Conservation (phyloP, 2,797 vertebrate species). For the Falco naumanni region DNA sequence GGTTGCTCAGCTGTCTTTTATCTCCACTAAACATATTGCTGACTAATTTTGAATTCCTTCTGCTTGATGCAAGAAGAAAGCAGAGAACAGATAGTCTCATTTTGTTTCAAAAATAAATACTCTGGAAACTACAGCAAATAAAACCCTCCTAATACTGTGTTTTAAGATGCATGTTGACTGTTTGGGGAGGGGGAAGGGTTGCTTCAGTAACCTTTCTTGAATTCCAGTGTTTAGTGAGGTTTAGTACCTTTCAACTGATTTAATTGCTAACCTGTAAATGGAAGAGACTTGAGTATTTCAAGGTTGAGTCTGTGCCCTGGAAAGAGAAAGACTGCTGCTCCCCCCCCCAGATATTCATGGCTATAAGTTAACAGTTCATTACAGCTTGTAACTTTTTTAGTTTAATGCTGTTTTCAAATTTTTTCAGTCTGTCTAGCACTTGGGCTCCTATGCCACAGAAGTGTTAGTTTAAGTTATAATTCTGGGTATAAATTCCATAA, state of each 20-base stretch:
- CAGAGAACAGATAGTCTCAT: background rate
- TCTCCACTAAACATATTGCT: background rate
- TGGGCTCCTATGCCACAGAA: background rate
- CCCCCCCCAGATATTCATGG: background rate
- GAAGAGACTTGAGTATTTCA: background rate
- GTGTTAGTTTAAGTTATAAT: background rate
- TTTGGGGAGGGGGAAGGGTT: background rate
- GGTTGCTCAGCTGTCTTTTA: background rate
- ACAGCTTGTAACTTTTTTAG: background rate
- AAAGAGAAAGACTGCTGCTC: background rate
- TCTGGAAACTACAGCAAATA: background rate
- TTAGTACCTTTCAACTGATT: background rate
- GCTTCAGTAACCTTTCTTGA: background rate
- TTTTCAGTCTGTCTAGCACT: background rate
- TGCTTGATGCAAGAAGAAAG: background rate
- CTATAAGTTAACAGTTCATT: background rate
- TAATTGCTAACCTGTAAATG: background rate
- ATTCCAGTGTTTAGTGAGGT: background rate
- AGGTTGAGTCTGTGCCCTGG: background rate
- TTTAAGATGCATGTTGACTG: background rate
- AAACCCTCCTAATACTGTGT: background rate
- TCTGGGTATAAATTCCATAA: background rate
- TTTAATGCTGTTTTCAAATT: background rate
- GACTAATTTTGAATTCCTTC: background rate
- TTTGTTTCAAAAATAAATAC: constrained; percentile 18